A percentile compares a stretch with the other conserved stretches of the same genome.
Conservation (phyloP, 2,797 vertebrate species). For the Parambassis ranga region DNA sequence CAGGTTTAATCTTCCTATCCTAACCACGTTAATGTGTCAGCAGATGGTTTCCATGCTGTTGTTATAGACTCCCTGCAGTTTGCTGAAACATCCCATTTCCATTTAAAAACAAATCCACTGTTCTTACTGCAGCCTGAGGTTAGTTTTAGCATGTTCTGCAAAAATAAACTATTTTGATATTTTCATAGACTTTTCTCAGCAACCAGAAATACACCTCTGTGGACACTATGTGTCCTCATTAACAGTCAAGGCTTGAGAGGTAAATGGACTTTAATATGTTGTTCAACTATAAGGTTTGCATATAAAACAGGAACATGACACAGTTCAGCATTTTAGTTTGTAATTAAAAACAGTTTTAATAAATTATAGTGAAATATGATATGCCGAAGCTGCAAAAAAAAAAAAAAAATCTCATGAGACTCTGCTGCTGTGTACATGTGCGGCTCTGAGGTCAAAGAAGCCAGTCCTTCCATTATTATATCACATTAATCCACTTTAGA, state of each 20-base stretch:
- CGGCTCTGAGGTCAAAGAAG: conserved; percentile 53
- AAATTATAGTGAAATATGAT: conserved; percentile 78
- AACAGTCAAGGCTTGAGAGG: background rate
- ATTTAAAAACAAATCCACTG: too few species aligned
- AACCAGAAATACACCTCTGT: background rate
- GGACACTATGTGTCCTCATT: too few species aligned
- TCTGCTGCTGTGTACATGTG: conserved; percentile 54
- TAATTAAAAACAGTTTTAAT: conserved; percentile 78
- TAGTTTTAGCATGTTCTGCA: background rate
- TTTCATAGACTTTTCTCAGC: background rate
- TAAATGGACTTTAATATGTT: background rate
- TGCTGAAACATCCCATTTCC: background rate
- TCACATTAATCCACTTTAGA: conserved; percentile 44
- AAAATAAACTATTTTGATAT: background rate
- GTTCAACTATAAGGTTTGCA: background rate
- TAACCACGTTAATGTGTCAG: background rate
- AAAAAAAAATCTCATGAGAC: conserved; percentile 52
- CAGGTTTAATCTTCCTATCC: background rate
- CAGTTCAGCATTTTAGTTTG: conserved; percentile 57
- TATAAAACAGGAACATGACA: conserved; percentile 28
- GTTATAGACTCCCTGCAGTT: background rate
- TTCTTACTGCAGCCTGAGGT: background rate
- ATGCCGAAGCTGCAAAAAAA: conserved; percentile 68
- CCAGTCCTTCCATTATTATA: conserved; percentile 50
- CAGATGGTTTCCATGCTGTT: background rate